Evolutionary conservation across 2,113 vertebrate species (phyloP), one percentile per base, ranked within the genome.

Genomic region (Carlito syrichta): DNA sequence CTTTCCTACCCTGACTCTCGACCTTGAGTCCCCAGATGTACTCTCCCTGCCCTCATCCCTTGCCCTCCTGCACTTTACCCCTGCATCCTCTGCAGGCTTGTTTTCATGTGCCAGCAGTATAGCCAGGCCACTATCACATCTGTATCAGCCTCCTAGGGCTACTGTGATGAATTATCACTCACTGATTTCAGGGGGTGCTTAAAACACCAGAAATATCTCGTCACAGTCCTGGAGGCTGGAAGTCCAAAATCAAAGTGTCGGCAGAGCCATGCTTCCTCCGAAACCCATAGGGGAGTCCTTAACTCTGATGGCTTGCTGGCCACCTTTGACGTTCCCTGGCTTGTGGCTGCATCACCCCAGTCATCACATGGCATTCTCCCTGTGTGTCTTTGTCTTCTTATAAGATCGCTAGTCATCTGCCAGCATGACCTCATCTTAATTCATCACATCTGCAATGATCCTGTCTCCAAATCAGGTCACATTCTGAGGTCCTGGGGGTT

Each of bases 331-430:
- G 6, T 62, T 38, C 25, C 52, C 74, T 23, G 71, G 74, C 45
- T 27, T 25, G 25, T 12, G 10, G 62, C 11, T 4, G 0, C 10
- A 0, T 30, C 45, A 4, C 16, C 22, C 32, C 32, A 40, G 0
- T 16, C n/a, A 1, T 20, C 52, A 5, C n/a, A n/a, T n/a, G n/a
- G n/a, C n/a, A n/a, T n/a, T 40, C 8, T 52, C 10, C 20, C 35
- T 56, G 32, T 4, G 20, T 22, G 20, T 43, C 1, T 74, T 11
- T 81, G 0, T 62, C 50, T 38, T 84, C 43, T 16, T 14, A 45
- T 23, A 56, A 63, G 40, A 76, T 54, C 9, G 43, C 32, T 2
- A 6, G 20, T 68, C 35, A 1, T 35, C n/a, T n/a, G 19, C 50
- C 73, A 32, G 38, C 16, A 22, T 20, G 14, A 3, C 69, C 30